These are phyloP conservation scores for Pachyrhynchus sulphureomaculatus DNA, from an alignment of 1,140 invertebrate genomes.

Conservation along the genomic window DNA sequence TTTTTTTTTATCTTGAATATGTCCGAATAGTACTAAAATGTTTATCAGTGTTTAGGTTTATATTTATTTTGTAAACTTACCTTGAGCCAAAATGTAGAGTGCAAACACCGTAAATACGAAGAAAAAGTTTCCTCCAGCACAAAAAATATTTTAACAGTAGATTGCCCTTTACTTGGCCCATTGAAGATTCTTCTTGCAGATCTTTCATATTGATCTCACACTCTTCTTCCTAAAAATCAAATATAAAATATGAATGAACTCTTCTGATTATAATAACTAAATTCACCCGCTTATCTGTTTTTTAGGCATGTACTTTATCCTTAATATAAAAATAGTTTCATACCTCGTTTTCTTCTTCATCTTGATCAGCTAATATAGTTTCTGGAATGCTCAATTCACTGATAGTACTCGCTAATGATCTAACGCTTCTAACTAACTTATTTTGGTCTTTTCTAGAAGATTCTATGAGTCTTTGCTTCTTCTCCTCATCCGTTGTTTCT, in stretches of 20 bases:
- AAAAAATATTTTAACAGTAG: slow-evolving; percentile 62
- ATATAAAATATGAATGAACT: too few species aligned
- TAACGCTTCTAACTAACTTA: slow-evolving; percentile 39
- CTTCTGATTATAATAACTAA: too few species aligned
- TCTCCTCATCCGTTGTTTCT: slow-evolving; percentile 35
- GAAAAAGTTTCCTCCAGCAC: slow-evolving; percentile 63
- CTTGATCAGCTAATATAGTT: slow-evolving; percentile 41
- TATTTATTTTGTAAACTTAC: neutral
- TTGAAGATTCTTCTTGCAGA: slow-evolving; percentile 48
- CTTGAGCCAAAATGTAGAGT: slow-evolving; percentile 67
- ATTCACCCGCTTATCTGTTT: too few species aligned
- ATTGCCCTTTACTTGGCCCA: slow-evolving; percentile 48
- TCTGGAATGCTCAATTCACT: too few species aligned
- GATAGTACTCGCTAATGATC: slow-evolving; percentile 36
- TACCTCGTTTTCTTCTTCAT: slow-evolving; percentile 28
- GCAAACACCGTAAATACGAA: slow-evolving; percentile 60
- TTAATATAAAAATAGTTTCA: too few species aligned
- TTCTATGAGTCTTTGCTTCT: slow-evolving; percentile 36
- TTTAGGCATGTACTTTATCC: too few species aligned
- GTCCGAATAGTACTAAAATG: neutral
- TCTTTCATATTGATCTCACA: slow-evolving; percentile 42
- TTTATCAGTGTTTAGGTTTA: neutral
- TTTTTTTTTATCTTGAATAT: neutral
- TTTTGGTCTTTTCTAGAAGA: slow-evolving; percentile 31
- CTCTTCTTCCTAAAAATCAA: slow-evolving; percentile 39